phyloP scores from a whole-genome alignment of 2,888 invertebrate species.

The Halocaridina rubra region DNA sequence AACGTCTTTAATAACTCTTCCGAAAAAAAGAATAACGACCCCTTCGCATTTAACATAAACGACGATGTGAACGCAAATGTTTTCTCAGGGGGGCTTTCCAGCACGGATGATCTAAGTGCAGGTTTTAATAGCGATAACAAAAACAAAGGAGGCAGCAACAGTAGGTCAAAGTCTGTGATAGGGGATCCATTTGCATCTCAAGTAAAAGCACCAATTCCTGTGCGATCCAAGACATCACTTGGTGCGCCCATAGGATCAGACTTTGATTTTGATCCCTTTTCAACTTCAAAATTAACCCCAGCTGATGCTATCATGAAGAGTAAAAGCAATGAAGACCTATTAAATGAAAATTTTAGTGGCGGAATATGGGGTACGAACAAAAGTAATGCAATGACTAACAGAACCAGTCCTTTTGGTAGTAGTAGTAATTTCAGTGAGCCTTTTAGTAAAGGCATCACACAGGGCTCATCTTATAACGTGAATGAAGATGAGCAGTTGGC shows the following conservation, averaged over 20 bases:
- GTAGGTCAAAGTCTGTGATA: slow-evolving; percentile 59
- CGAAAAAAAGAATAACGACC: neutral
- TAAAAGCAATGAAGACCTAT: slow-evolving; percentile 61
- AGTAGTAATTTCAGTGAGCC: slow-evolving; percentile 21
- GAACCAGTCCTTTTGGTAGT: slow-evolving; percentile 26
- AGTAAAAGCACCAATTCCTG: slow-evolving; percentile 37
- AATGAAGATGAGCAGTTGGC: slow-evolving; percentile 77
- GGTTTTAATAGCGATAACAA: neutral
- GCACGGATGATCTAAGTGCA: neutral
- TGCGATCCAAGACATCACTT: slow-evolving; percentile 59
- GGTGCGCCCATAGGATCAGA: slow-evolving; percentile 40
- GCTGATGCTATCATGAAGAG: slow-evolving; percentile 27
- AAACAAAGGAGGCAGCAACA: neutral
- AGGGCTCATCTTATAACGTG: neutral
- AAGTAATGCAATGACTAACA: neutral
- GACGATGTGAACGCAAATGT: slow-evolving; percentile 29
- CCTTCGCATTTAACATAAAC: neutral
- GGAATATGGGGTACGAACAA: neutral
- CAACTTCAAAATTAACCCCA: slow-evolving; percentile 32
- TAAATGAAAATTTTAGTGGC: slow-evolving; percentile 55
- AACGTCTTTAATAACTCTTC: slow-evolving; percentile 6
- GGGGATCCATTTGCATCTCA: slow-evolving; percentile 55
- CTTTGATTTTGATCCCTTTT: slow-evolving; percentile 60
- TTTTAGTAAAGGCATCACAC: neutral
- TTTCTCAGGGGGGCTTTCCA: slow-evolving; percentile 7